These are phyloP conservation scores for Cryptomyrus ogoouensis DNA, from an alignment of 2,113 vertebrate species.

Conservation along the genomic window DNA sequence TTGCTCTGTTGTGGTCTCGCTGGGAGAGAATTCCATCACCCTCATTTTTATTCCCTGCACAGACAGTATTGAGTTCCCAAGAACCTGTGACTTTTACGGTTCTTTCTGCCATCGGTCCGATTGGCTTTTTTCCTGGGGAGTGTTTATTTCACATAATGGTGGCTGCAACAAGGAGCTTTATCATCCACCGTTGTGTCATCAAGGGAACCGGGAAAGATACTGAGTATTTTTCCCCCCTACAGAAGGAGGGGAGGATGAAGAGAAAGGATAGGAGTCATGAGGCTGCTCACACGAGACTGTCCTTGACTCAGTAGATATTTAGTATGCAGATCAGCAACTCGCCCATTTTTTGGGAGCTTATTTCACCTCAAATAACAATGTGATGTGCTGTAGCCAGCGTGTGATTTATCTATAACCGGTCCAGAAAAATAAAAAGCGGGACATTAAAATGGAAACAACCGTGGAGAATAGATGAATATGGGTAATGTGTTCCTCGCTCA, in stretches of 20 bases:
- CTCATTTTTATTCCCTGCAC: conserved; percentile 34
- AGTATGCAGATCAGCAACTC: neutral
- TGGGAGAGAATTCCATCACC: conserved; percentile 38
- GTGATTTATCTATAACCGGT: neutral
- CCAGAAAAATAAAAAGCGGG: neutral
- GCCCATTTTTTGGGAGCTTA: neutral
- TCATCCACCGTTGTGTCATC: conserved; percentile 34
- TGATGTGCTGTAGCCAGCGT: neutral
- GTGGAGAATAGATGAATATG: neutral
- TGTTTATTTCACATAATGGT: conserved; percentile 44
- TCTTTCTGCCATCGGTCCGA: conserved; percentile 25
- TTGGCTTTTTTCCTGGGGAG: conserved; percentile 34
- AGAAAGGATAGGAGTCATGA: neutral
- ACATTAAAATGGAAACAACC: conserved; percentile 7
- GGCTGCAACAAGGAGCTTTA: conserved; percentile 21
- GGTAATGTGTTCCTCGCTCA: neutral
- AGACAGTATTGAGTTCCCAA: conserved; percentile 33
- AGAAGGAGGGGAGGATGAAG: conserved; percentile 3
- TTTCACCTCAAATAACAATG: neutral
- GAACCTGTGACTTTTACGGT: conserved; percentile 35
- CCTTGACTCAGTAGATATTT: conserved; percentile 4
- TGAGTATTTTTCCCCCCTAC: neutral
- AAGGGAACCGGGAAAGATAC: conserved; percentile 2
- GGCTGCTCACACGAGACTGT: conserved; percentile 5
- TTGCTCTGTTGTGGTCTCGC: neutral